Conservation (phyloP, 2,888 invertebrate species). For the Anaspis maculata region DNA sequence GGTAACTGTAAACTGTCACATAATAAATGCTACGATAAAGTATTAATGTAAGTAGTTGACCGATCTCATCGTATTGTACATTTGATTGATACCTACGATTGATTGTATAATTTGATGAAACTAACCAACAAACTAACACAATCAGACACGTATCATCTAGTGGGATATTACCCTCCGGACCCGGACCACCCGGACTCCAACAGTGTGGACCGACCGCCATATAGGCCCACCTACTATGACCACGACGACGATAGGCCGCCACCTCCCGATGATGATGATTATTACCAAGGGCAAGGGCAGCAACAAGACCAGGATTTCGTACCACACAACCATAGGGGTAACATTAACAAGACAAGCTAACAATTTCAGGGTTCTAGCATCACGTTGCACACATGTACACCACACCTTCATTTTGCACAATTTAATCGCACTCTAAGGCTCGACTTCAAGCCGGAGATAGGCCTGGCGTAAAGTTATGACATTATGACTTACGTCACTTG, state of each 20-base stretch:
- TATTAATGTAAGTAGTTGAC: too few relatives aligned
- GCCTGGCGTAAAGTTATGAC: too few relatives aligned
- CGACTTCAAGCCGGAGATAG: too few relatives aligned
- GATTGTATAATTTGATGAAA: conserved; percentile 5
- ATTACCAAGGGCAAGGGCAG: conserved; percentile 17
- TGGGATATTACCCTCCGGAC: conserved; percentile 39
- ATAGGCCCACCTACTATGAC: conserved; percentile 24
- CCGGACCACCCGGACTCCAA: conserved; percentile 34
- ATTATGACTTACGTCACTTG: too few relatives aligned
- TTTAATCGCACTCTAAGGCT: too few relatives aligned
- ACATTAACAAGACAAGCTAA: conserved; percentile 11
- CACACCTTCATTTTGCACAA: too few relatives aligned
- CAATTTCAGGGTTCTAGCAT: neutral
- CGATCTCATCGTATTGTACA: too few relatives aligned
- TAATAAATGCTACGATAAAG: too few relatives aligned
- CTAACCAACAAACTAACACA: conserved; percentile 22
- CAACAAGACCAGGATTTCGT: too few relatives aligned
- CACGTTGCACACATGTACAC: too few relatives aligned
- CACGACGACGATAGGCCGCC: conserved; percentile 25
- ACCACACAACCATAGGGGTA: conserved; percentile 27
- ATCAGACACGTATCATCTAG: conserved; percentile 40
- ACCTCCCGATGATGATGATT: conserved; percentile 16
- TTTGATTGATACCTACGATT: too few relatives aligned
- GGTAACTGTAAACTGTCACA: too few relatives aligned
- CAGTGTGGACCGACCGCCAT: conserved; percentile 35